Evolutionary conservation across 2,797 vertebrate genomes (phyloP).

Genomic region (Nannoperca australis): DNA sequence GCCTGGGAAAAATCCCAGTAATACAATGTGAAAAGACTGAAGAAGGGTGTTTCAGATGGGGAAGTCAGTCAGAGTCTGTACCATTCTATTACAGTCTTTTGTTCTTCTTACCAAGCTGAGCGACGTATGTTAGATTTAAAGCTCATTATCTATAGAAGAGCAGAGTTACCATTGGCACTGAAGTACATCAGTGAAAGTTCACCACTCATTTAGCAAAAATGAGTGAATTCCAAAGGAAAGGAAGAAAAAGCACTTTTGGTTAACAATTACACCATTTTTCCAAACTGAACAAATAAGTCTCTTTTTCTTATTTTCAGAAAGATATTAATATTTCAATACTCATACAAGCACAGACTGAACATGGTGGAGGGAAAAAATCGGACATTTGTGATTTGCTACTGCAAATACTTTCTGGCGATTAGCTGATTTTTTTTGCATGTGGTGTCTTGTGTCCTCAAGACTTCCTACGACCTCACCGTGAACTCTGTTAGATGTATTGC

Average conservation of each 20-base stretch:
- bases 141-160: constrained; percentile 15
- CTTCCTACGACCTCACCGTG: constrained; percentile 68
- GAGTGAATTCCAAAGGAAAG: neutral
- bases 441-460: constrained; percentile 46
- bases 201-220: constrained; percentile 9
- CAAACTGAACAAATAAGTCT: neutral
- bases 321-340: neutral
- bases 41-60: constrained; percentile 35
- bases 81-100: constrained; percentile 48
- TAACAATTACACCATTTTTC: too few species aligned
- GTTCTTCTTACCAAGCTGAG: constrained; percentile 33
- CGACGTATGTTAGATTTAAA: constrained; percentile 29
- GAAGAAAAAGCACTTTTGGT: neutral
- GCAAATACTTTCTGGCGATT: constrained; percentile 34
- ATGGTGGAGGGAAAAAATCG: neutral
- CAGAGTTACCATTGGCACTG: neutral
- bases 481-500: constrained; percentile 63
- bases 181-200: neutral
- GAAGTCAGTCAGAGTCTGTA: constrained; percentile 32
- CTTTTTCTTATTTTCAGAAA: neutral
- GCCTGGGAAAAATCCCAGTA: constrained; percentile 29
- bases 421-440: constrained; percentile 34
- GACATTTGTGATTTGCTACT: constrained; percentile 20
- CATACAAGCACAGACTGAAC: neutral
- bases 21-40: constrained; percentile 37